Evolutionary conservation across 2,888 invertebrate species (phyloP).

Genomic region (Allygus modestus): DNA sequence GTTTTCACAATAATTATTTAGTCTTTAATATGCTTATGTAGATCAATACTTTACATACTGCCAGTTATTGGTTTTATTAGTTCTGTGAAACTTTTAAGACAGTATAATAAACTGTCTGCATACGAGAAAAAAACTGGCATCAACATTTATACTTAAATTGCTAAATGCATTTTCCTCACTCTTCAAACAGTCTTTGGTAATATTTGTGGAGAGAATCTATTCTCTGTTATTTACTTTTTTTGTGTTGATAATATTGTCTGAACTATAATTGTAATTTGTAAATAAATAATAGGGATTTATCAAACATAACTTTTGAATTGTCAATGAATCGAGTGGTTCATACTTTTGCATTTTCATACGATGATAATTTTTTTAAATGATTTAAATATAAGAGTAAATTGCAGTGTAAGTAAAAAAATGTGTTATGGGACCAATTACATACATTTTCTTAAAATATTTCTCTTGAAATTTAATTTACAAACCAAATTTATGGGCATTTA

Average conservation of each 20-base stretch:
- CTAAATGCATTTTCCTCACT: no score
- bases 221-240: not conserved
- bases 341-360: constrained; percentile 2
- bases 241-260: not conserved
- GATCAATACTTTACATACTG: no score
- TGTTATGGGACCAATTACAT: constrained; percentile 17
- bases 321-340: not conserved
- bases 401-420: not conserved
- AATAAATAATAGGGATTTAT: not conserved
- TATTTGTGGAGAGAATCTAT: no score
- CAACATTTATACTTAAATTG: no score
- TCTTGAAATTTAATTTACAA: not conserved
- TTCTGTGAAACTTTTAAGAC: no score
- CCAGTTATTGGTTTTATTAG: no score
- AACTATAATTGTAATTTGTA: not conserved
- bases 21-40: no score
- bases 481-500: not conserved
- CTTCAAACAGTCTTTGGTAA: no score
- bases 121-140: no score
- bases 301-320: not conserved
- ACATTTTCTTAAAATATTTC: constrained; percentile 8
- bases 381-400: constrained; percentile 3
- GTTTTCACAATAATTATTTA: no score
- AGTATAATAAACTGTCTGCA: no score
- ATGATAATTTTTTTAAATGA: constrained; percentile 4